These are phyloP conservation scores for Chaetophractus vellerosus DNA, from an alignment of 2,797 vertebrate species.

Conservation along the genomic window DNA sequence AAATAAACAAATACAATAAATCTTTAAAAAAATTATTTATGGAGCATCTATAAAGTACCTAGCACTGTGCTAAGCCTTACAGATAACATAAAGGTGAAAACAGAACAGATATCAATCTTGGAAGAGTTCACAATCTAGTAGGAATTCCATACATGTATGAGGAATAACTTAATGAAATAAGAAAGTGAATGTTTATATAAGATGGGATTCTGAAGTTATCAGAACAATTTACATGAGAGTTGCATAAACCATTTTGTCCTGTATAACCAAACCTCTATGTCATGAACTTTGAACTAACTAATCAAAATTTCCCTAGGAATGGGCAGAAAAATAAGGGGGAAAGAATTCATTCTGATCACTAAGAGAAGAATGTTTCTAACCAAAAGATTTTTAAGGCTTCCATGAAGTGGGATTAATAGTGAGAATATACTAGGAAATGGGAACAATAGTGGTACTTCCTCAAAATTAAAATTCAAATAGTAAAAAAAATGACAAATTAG, in stretches of 20 bases:
- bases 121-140: not conserved
- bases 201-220: not conserved
- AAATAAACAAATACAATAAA: too few species aligned
- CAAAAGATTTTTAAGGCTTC: not conserved
- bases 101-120: not conserved
- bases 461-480: constrained; percentile 8
- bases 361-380: not conserved
- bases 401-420: not conserved
- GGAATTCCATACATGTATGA: not conserved
- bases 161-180: not conserved
- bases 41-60: not conserved
- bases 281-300: not conserved
- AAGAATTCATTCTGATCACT: not conserved
- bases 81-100: not conserved
- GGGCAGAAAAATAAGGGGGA: not conserved
- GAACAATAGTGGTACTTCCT: not conserved
- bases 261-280: not conserved
- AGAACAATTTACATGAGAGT: constrained; percentile 22
- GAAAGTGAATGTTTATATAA: not conserved
- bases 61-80: not conserved
- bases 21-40: too few species aligned
- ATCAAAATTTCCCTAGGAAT: not conserved
- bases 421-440: not conserved
- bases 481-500: not conserved
- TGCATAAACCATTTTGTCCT: not conserved